Percentiles rank a stretch among this genome's conserved stretches.
Evolutionary conservation across 1,140 invertebrate genomes (phyloP).

Genomic region (Hylaeus volcanicus): DNA sequence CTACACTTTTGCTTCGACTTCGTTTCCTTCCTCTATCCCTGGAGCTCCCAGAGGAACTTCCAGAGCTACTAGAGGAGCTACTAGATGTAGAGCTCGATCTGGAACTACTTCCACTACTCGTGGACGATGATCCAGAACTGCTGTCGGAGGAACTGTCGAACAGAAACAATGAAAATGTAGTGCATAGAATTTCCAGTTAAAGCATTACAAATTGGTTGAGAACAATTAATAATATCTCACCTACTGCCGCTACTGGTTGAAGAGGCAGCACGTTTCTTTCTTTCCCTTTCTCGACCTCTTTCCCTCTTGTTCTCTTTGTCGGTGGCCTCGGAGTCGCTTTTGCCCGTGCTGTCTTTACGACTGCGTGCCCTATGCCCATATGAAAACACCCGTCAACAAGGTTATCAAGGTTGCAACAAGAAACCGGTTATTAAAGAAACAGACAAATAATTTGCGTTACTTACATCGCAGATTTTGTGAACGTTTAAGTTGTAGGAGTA

Average conservation of each 20-base stretch:
- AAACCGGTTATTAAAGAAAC: not conserved
- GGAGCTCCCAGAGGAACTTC: slow-evolving; percentile 84
- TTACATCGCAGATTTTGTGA: slow-evolving; percentile 40
- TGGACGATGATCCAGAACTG: slow-evolving; percentile 84
- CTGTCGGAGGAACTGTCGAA: slow-evolving; percentile 87
- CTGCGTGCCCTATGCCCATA: slow-evolving; percentile 82
- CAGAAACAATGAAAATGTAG: slow-evolving; percentile 18
- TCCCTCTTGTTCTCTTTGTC: slow-evolving; percentile 88
- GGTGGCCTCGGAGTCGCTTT: slow-evolving; percentile 82
- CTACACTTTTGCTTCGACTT: slow-evolving; percentile 79
- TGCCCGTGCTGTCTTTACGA: slow-evolving; percentile 81
- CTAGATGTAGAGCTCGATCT: slow-evolving; percentile 88
- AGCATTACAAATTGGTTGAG: not conserved
- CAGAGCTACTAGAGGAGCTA: slow-evolving; percentile 84
- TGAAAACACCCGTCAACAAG: slow-evolving; percentile 30
- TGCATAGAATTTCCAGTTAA: not conserved
- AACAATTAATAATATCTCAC: slow-evolving; percentile 74
- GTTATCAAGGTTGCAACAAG: not conserved
- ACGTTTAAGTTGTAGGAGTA: not conserved
- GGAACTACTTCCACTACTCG: slow-evolving; percentile 83
- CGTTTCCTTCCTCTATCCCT: slow-evolving; percentile 76
- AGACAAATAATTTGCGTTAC: not conserved
- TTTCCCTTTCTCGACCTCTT: slow-evolving; percentile 83
- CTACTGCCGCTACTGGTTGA: slow-evolving; percentile 89
- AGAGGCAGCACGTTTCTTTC: slow-evolving; percentile 86